A percentile compares a stretch with the other conserved stretches of the same genome.
Conservation (phyloP, 2,888 invertebrate species). For the Apocheima hispidaria region DNA sequence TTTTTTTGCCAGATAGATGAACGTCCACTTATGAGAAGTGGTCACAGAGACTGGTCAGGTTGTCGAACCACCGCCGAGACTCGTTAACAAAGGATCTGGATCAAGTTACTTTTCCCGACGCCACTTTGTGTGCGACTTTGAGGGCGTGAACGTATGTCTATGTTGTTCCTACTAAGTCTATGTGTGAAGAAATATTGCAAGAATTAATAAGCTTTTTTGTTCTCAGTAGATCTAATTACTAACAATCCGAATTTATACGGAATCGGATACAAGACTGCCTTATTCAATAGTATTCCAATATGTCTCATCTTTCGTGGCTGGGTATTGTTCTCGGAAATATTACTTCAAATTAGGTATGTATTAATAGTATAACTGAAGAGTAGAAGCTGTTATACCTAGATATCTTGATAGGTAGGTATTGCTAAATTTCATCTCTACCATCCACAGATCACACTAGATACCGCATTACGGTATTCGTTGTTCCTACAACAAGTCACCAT, state of each 20-base stretch:
- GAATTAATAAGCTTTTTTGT: background rate
- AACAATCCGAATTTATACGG: background rate
- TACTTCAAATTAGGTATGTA: background rate
- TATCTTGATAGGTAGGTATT: too few relatives aligned
- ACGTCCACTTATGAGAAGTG: constrained; percentile 75
- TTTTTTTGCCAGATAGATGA: constrained; percentile 52
- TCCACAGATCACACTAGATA: too few relatives aligned
- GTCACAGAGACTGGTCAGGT: constrained; percentile 79
- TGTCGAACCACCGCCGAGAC: constrained; percentile 70
- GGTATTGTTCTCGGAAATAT: constrained; percentile 7
- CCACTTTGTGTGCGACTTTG: constrained; percentile 71
- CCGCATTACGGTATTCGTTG: too few relatives aligned
- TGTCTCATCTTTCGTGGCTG: background rate
- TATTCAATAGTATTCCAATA: constrained; percentile 1
- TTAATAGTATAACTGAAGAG: background rate
- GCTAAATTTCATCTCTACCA: too few relatives aligned
- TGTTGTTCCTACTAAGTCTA: constrained; percentile 18
- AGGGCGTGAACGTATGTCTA: constrained; percentile 66
- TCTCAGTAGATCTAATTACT: background rate
- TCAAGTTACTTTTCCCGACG: constrained; percentile 66
- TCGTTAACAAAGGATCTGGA: constrained; percentile 66
- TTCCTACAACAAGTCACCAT: too few relatives aligned
- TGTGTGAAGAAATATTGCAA: constrained; percentile 2
- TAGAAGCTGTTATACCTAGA: background rate
- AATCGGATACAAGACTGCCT: background rate